These are phyloP conservation scores for Eidolon dupreanum DNA, from an alignment of 2,797 vertebrate genomes.

Conservation along the genomic window DNA sequence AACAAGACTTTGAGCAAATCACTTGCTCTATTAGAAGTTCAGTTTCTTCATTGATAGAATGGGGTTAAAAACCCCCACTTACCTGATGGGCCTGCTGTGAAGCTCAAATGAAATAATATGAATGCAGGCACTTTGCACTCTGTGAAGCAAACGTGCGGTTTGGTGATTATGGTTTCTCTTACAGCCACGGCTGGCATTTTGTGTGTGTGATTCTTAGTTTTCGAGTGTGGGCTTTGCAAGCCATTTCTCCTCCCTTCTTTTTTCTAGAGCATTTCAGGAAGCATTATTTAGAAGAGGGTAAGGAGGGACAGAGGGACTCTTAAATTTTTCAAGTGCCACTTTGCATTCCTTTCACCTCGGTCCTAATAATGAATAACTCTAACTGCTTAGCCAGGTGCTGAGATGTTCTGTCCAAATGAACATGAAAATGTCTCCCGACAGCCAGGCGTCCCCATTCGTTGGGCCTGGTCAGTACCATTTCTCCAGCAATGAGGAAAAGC, in stretches of 20 bases:
- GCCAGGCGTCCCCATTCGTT: constrained; percentile 77
- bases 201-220: not conserved
- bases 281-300: not conserved
- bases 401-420: not conserved
- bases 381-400: not conserved
- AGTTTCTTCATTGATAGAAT: not conserved
- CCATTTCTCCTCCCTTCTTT: not conserved
- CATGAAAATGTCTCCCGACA: not conserved
- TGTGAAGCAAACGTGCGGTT: fast-evolving
- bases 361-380: constrained; percentile 17
- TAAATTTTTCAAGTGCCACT: constrained; percentile 27
- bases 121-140: not conserved
- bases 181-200: not conserved
- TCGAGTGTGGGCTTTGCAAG: not conserved
- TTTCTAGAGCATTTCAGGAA: not conserved
- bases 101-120: not conserved
- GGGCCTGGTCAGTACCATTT: constrained; percentile 92
- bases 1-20: not conserved
- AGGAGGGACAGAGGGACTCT: not conserved
- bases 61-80: not conserved
- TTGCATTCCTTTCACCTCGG: constrained; percentile 33
- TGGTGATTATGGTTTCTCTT: not conserved
- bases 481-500: constrained; percentile 85
- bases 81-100: not conserved
- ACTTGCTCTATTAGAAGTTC: not conserved